These are phyloP conservation scores for Monochamus saltuarius DNA, from an alignment of 1,140 invertebrate genomes.

Conservation along the genomic window DNA sequence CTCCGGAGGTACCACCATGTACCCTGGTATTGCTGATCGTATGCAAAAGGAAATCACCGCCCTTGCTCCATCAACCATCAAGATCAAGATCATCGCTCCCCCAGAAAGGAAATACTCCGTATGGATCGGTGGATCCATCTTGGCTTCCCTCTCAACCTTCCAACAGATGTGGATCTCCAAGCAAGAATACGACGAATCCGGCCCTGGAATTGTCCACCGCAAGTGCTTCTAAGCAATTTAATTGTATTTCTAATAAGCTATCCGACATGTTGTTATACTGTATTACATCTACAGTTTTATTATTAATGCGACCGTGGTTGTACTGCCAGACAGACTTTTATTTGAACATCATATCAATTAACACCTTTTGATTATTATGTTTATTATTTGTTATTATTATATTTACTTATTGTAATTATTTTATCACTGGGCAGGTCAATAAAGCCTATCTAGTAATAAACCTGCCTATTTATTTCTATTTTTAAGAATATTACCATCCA, in stretches of 20 bases:
- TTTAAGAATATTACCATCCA: slow-evolving; percentile 20
- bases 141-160: slow-evolving; percentile 85
- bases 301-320: slow-evolving; percentile 42
- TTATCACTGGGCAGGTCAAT: slow-evolving; percentile 43
- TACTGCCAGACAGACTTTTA: slow-evolving; percentile 47
- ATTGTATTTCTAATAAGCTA: slow-evolving; percentile 30
- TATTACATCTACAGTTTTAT: slow-evolving; percentile 33
- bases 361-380: slow-evolving; percentile 38
- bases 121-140: slow-evolving; percentile 85
- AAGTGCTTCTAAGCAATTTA: slow-evolving; percentile 86
- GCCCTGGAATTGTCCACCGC: slow-evolving; percentile 90
- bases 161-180: slow-evolving; percentile 96
- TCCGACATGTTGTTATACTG: slow-evolving; percentile 38
- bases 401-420: slow-evolving; percentile 39
- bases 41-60: slow-evolving; percentile 89
- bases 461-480: slow-evolving; percentile 38
- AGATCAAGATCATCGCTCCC: slow-evolving; percentile 92
- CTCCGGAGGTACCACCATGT: slow-evolving; percentile 96
- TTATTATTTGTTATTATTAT: slow-evolving; percentile 44
- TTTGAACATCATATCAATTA: slow-evolving; percentile 33
- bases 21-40: slow-evolving; percentile 74
- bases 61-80: slow-evolving; percentile 84
- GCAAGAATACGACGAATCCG: slow-evolving; percentile 93
- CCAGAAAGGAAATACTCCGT: slow-evolving; percentile 91
- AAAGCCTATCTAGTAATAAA: slow-evolving; percentile 39